Conservation (phyloP, 1,140 invertebrate genomes). For the Lethocerus indicus region DNA sequence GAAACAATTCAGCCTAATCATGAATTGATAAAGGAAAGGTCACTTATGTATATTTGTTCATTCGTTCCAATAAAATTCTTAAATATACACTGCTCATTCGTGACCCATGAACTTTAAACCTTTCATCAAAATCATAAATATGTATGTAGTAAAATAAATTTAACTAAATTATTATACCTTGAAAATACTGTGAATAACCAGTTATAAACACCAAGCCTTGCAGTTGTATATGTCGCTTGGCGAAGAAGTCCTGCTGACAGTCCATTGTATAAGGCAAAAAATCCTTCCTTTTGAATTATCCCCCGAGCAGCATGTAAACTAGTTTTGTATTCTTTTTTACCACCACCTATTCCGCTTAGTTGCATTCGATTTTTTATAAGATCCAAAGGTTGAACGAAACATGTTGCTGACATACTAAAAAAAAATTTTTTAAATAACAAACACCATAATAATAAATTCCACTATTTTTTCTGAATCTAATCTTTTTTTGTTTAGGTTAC, state of each 20-base stretch:
- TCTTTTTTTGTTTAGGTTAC: background rate
- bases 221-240: slow-evolving; percentile 97
- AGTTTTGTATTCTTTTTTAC: slow-evolving; percentile 54
- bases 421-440: slow-evolving; percentile 19
- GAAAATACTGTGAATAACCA: slow-evolving; percentile 73
- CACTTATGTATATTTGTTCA: no score
- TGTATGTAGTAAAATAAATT: background rate
- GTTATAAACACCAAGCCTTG: slow-evolving; percentile 87
- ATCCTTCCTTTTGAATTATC: slow-evolving; percentile 77
- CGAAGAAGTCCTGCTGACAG: slow-evolving; percentile 72
- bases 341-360: slow-evolving; percentile 56
- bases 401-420: slow-evolving; percentile 85
- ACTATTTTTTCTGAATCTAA: slow-evolving; percentile 5
- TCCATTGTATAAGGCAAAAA: slow-evolving; percentile 76
- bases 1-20: no score
- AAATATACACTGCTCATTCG: no score
- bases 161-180: slow-evolving; percentile 26
- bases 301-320: slow-evolving; percentile 48
- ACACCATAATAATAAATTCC: background rate
- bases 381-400: slow-evolving; percentile 94
- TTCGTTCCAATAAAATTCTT: no score
- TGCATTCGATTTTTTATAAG: slow-evolving; percentile 99
- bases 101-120: no score
- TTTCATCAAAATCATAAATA: no score
- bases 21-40: no score